phyloP scores from a whole-genome alignment of 2,797 vertebrate species.

The Ctenosaura bakeri region DNA sequence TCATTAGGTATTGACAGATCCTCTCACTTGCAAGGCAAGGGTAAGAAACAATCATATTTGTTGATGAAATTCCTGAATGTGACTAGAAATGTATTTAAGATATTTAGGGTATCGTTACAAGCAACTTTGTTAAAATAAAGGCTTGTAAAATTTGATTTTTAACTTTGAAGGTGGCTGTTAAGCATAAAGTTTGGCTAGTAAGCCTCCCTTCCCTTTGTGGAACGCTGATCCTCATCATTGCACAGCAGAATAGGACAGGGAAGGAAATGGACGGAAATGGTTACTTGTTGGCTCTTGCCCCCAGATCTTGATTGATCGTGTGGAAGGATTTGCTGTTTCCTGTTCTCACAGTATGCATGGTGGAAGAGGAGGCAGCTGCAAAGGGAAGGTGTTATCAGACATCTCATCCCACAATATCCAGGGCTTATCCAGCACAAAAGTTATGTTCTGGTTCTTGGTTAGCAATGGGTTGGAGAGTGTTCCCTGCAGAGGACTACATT shows the following conservation, averaged over 20 bases:
- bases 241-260: neutral
- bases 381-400: neutral
- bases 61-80: neutral
- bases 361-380: neutral
- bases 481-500: neutral
- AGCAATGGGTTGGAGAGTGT: too few relatives aligned
- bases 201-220: neutral
- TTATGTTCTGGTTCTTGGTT: neutral
- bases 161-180: neutral
- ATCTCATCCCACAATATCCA: neutral
- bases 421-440: neutral
- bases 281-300: neutral
- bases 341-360: neutral
- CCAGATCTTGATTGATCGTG: neutral
- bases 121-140: neutral
- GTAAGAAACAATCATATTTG: neutral
- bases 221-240: neutral
- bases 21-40: neutral
- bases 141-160: neutral
- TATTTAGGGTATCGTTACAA: neutral
- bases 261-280: neutral
- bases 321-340: neutral
- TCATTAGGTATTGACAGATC: neutral
- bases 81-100: neutral
- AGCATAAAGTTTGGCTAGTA: neutral